Conservation (phyloP, 2,888 invertebrate species). For the Byasa hedistus region DNA sequence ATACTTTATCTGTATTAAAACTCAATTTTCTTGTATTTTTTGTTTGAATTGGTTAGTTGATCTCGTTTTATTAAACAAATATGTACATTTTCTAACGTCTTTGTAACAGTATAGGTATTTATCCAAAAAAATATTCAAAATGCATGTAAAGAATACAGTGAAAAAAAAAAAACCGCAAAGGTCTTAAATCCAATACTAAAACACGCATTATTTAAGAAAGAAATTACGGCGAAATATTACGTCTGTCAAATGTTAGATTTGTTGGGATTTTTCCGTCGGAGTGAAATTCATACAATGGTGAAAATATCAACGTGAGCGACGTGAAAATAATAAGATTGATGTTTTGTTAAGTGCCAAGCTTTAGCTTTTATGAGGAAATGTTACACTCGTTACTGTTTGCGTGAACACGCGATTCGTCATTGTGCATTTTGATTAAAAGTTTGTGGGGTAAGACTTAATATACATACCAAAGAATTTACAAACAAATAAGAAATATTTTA, state of each 20-base stretch:
- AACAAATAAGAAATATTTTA: too few relatives aligned
- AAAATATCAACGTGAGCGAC: conserved; percentile 21
- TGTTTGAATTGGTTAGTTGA: too few relatives aligned
- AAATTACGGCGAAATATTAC: conserved; percentile 24
- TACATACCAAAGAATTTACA: too few relatives aligned
- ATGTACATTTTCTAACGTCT: too few relatives aligned
- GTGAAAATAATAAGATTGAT: conserved; percentile 15
- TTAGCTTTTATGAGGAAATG: not conserved
- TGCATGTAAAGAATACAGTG: not conserved
- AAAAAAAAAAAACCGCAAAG: not conserved
- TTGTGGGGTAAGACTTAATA: too few relatives aligned
- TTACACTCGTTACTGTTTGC: not conserved
- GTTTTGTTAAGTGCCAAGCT: not conserved
- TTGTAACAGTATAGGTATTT: too few relatives aligned
- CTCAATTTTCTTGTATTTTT: too few relatives aligned
- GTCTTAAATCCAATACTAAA: not conserved
- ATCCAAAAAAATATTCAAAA: not conserved
- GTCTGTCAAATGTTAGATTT: conserved; percentile 23
- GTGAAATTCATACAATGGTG: conserved; percentile 4
- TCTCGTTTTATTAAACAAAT: too few relatives aligned
- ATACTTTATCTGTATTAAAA: too few relatives aligned
- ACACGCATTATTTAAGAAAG: conserved; percentile 5
- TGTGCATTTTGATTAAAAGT: too few relatives aligned
- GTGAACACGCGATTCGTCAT: not conserved
- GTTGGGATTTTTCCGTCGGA: conserved; percentile 14